phyloP scores from a whole-genome alignment of 2,113 vertebrate genomes.

The Meleagris gallopavo region DNA sequence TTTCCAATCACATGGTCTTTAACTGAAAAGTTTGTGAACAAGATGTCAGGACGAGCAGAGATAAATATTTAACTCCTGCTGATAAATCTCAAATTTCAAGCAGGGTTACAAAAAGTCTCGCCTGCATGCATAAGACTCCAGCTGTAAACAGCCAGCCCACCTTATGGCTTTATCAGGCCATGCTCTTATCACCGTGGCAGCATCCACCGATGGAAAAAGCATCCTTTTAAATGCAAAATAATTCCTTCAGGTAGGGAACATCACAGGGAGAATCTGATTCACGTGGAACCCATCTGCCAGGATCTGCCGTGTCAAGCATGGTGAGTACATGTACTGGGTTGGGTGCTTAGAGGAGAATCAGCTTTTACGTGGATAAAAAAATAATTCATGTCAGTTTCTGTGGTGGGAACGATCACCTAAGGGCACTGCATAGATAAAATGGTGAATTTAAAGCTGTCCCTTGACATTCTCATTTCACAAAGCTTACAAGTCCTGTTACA shows the following conservation, averaged over 20 bases:
- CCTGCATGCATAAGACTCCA: not conserved
- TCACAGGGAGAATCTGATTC: not conserved
- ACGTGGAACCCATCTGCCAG: not conserved
- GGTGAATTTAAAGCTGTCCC: not conserved
- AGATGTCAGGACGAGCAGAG: not conserved
- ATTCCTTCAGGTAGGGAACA: not conserved
- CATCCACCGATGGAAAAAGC: constrained; percentile 27
- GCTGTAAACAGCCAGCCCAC: constrained; percentile 37
- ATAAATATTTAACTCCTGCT: not conserved
- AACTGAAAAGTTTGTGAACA: not conserved
- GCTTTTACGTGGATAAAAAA: not conserved
- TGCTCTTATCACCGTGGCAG: constrained; percentile 23
- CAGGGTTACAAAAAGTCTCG: not conserved
- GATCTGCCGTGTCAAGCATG: not conserved
- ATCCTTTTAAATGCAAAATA: constrained; percentile 8
- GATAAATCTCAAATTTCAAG: constrained; percentile 1
- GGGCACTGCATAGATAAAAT: not conserved
- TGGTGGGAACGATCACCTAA: not conserved
- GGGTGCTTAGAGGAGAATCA: not conserved
- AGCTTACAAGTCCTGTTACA: not conserved
- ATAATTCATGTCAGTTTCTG: not conserved
- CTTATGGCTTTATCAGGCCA: constrained; percentile 14
- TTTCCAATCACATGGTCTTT: not conserved
- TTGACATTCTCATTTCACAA: not conserved
- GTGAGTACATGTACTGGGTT: not conserved